Evolutionary conservation across 2,113 vertebrate species (phyloP), one percentile per base, ranked within the genome.

Genomic region (Tetrao urogallus): DNA sequence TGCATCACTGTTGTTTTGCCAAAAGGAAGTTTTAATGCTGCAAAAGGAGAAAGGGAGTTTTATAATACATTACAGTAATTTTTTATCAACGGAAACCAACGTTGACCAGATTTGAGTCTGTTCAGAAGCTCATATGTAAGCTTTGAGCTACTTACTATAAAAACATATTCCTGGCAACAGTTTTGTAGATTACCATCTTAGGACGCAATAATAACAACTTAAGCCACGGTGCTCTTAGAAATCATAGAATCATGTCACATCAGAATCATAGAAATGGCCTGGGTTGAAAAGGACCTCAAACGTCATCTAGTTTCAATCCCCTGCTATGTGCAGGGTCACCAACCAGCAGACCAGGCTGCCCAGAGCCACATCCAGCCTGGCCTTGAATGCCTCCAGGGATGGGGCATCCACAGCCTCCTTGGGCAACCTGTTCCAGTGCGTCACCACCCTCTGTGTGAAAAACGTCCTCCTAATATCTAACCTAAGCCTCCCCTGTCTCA

Each of bases 1-100:
- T 99, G 99, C 99, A 99, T 99, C 98, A 99, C 99, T 93, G 99
- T 99, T 95, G 99, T 99, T 98, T 98, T 99, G 95, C 99, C 99
- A 97, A 99, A 98, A 88, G 99, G 99, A 97, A 99, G 99, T 98
- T 99, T 99, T 97, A 99, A 98, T 88, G 99, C 99, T 99, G 93
- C 48, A 79, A 61, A 90, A 96, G 79, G 78, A 92, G 90, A 97
- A 67, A 92, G 38, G 34, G 60, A 54, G 47, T 58, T 32, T 32
- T 83, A 97, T 28, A 54, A 76, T 6, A 70, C 8, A 34, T 16
- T 28, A 5, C n/a, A 70, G 54, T 14, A 71, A 25, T 5, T 5
- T 0, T 66, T 65, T 13, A 50, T 76, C 56, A 76, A 4, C 0
- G 61, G 30, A 93, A 91, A 85, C 6, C 40, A 72, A 80, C 8